Conservation (phyloP, 2,888 invertebrate genomes). For the Drepanosiphum platanoidis region DNA sequence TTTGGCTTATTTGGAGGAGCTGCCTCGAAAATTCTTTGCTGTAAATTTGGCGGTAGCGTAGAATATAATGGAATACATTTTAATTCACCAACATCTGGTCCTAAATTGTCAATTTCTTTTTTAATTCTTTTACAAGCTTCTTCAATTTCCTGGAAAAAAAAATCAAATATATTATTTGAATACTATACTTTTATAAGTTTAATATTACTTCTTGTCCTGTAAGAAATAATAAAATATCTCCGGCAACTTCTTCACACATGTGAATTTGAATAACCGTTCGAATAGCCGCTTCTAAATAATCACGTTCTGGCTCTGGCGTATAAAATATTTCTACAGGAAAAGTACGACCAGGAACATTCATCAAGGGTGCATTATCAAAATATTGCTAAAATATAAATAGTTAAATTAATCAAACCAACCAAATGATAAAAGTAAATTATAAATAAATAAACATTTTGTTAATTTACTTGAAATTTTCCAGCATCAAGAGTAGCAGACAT, state of each 20-base stretch:
- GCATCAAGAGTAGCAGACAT: conserved; percentile 99
- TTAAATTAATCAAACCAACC: conserved; percentile 1
- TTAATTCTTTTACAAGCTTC: conserved; percentile 98
- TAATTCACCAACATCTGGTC: conserved; percentile 95
- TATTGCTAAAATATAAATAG: conserved; percentile 75
- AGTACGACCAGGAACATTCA: conserved; percentile 97
- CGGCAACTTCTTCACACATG: conserved; percentile 91
- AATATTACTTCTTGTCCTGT: conserved; percentile 75
- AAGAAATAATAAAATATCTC: conserved; percentile 91
- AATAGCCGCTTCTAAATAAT: conserved; percentile 98
- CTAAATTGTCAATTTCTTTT: conserved; percentile 93
- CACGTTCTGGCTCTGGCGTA: conserved; percentile 97
- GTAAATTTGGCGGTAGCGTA: conserved; percentile 95
- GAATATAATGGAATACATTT: conserved; percentile 99
- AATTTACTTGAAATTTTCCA: conserved; percentile 87
- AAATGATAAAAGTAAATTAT: background rate
- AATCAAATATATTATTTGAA: conserved; percentile 45
- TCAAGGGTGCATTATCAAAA: conserved; percentile 97
- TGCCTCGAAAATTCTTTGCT: conserved; percentile 96
- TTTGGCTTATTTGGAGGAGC: conserved; percentile 91
- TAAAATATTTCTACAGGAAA: conserved; percentile 98
- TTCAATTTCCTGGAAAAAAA: conserved; percentile 82
- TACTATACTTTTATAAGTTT: background rate
- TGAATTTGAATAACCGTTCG: conserved; percentile 97
- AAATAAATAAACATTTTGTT: background rate